Evolutionary conservation across 2,113 vertebrate species (phyloP), one percentile per base, ranked within the genome.

Genomic region (Prionailurus viverrinus): DNA sequence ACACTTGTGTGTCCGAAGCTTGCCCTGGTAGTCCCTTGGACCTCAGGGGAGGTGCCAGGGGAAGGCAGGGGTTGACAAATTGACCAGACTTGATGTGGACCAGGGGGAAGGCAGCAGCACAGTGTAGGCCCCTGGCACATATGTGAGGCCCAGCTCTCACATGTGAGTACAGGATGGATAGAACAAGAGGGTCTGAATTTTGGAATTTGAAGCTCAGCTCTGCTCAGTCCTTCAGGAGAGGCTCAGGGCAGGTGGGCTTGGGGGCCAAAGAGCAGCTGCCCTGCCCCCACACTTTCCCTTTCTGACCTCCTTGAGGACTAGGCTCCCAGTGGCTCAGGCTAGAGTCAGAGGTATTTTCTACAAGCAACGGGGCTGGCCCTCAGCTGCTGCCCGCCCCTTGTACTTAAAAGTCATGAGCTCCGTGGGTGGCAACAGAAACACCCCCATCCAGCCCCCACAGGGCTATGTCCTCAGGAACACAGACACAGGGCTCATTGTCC

Each of bases 401-500:
- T 97, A 69, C 81, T 97, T 97, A 85, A 98, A 98, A 98, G 94
- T 96, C 95, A 95, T 79, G 31, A 82, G 85, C 91, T 97, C 90
- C 85, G 27, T 83, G 96, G 93, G 81, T 97, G 91, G 96, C 0
- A 61, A 96, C 82, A 90, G 78, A 97, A 97, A 97, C 95, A 95
- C 93, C 91, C 97, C 63, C 81, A 48, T n/a, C 74, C 94, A 69
- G 36, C 80, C 97, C 92, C 45, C 58, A 33, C 84, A 71, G 53
- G 39, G 89, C 80, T 7, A 4, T 94, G 82, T 94, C 97, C 80
- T 96, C 79, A 79, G 92, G 58, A 88, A 61, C 78, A 81, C 68
- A 98, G 97, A 98, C 97, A 98, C 93, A 97, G 91, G 93, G 65
- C 88, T 81, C 91, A 97, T 98, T 98, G 98, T 98, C 94, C 89